Evolutionary conservation across 2,888 invertebrate genomes (phyloP), one percentile per base, ranked within the genome.

Genomic region (Phalera bucephala): DNA sequence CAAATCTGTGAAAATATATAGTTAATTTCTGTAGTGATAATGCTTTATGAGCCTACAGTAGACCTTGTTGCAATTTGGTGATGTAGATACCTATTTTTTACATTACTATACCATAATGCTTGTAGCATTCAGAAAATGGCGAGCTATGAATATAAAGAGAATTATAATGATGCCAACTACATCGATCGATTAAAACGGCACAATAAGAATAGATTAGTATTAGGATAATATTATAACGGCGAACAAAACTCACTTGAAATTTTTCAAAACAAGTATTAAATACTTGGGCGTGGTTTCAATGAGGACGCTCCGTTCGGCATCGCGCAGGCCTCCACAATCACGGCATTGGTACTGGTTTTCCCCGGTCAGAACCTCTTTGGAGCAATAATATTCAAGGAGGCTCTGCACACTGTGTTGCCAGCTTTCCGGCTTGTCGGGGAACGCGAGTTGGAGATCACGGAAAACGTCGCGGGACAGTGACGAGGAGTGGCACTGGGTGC

Each of bases 331-430:
- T 32, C 91, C 92, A 71, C 97, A 97, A 32, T 92, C 92, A 43
- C 93, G 93, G 84, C 97, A 97, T 49, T 92, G 92, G 74, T 97
- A 97, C 25, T 77, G 93, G 71, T 97, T 97, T 33, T 96, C 96
- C 0, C 95, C 96, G 1, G 93, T 91, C 19, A 97, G 78, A 35
- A 91, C 92, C 70, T 97, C 97, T 1, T 94, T 93, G 11, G 94
- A 92, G 52, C 95, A 91, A 71, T 95, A 96, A 66, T 92, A 95
- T 51, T 95, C 93, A 9, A 97, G 87, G 0, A 97, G 90, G 50
- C 93, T 93, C 69, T 96, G 95, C n/a, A 97, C 93, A 19, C 92
- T 92, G 55, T 93, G 92, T 44, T 91, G 71, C 51, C 65, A 87
- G 3, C 64, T 69, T 0, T 73, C 77, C 0, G 76, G 68, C 31